Percentiles rank a stretch among this genome's conserved stretches.
Conservation (phyloP, 1,140 invertebrate species). For the Bombus balteatus region DNA sequence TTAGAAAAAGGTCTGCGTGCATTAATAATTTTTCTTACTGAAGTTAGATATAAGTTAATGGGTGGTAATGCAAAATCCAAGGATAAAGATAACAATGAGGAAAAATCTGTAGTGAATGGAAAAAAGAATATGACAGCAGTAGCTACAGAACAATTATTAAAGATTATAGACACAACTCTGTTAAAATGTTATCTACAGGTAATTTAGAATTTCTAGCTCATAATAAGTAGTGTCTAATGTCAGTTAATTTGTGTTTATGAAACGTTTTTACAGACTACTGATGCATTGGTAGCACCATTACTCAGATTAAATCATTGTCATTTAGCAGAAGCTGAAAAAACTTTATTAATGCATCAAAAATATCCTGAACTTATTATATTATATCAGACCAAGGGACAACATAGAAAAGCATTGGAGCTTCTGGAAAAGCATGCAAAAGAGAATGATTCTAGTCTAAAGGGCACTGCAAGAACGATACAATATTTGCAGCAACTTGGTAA, state of each 20-base stretch:
- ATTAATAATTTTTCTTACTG: constrained; percentile 94
- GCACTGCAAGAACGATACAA: constrained; percentile 91
- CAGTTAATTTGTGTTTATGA: background rate
- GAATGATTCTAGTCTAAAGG: constrained; percentile 90
- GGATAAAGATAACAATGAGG: constrained; percentile 77
- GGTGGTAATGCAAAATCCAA: constrained; percentile 79
- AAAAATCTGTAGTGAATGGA: constrained; percentile 77
- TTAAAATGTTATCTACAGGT: constrained; percentile 98
- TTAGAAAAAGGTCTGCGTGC: constrained; percentile 94
- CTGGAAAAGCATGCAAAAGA: constrained; percentile 91
- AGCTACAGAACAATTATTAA: constrained; percentile 87
- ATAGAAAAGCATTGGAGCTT: constrained; percentile 95
- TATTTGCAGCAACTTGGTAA: constrained; percentile 96
- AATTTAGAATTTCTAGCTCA: constrained; percentile 43
- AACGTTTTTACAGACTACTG: constrained; percentile 90
- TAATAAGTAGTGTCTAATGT: background rate
- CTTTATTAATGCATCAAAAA: constrained; percentile 93
- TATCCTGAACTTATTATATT: constrained; percentile 97
- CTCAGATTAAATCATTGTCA: constrained; percentile 97
- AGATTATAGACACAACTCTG: constrained; percentile 98
- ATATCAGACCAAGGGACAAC: constrained; percentile 96
- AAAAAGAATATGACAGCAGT: constrained; percentile 78
- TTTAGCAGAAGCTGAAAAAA: constrained; percentile 95
- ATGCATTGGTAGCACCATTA: constrained; percentile 94
- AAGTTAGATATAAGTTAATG: constrained; percentile 86